phyloP scores from a whole-genome alignment of 2,888 invertebrate species.

The Blomia tropicalis region DNA sequence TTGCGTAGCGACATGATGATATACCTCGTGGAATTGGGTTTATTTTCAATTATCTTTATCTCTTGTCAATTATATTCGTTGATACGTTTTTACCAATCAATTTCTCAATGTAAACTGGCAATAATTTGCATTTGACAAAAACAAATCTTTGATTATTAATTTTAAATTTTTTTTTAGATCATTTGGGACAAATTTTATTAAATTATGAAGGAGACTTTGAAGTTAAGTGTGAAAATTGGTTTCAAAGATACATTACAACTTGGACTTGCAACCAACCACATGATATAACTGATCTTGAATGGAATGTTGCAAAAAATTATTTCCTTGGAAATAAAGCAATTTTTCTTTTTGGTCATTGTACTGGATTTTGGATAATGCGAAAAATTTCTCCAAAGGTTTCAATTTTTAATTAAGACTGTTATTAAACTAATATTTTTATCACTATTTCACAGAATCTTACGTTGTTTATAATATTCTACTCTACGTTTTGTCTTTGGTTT shows the following conservation, averaged over 20 bases:
- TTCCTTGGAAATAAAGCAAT: not conserved
- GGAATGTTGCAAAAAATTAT: not conserved
- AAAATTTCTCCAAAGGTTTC: not conserved
- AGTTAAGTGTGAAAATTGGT: not conserved
- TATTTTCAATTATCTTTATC: not conserved
- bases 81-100: no score
- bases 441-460: not conserved
- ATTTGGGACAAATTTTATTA: not conserved
- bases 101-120: no score
- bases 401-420: not conserved
- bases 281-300: not conserved
- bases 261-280: not conserved
- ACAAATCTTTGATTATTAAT: not conserved
- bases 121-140: no score
- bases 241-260: not conserved
- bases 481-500: not conserved
- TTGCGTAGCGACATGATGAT: no score
- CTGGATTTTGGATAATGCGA: not conserved
- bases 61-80: not conserved
- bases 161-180: conserved; percentile 3
- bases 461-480: not conserved
- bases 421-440: not conserved
- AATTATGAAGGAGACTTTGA: not conserved
- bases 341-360: not conserved
- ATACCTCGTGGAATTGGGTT: no score